Evolutionary conservation across 2,113 vertebrate species (phyloP).

Genomic region (Anser cygnoides): DNA sequence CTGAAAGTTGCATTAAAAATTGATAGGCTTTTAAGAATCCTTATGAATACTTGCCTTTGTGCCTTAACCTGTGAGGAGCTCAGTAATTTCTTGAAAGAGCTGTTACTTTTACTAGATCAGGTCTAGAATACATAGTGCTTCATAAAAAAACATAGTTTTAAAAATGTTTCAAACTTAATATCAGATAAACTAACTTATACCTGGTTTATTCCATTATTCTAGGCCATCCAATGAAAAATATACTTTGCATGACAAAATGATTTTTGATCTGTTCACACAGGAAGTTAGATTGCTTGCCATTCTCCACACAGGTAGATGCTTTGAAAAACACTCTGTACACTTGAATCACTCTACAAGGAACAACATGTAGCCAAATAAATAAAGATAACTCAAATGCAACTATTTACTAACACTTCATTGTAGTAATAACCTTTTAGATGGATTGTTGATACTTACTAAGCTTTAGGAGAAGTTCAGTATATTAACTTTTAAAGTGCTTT

Average conservation of each 20-base stretch:
- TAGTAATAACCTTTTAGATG: background rate
- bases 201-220: background rate
- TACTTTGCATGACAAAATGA: background rate
- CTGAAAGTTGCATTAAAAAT: background rate
- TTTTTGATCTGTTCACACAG: background rate
- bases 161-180: background rate
- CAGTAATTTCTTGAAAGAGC: background rate
- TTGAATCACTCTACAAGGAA: background rate
- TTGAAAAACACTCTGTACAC: background rate
- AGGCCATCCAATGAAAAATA: background rate
- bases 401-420: background rate
- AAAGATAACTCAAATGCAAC: background rate
- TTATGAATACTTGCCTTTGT: background rate
- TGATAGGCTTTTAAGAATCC: background rate
- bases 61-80: background rate
- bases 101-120: background rate
- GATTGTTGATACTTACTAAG: background rate
- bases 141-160: background rate
- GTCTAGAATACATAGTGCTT: background rate
- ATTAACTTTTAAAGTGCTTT: background rate
- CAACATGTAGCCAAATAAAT: background rate
- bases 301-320: background rate
- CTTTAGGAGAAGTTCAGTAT: background rate
- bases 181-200: background rate
- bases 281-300: background rate